These are phyloP conservation scores for Ctenoplectra terminalis DNA, from an alignment of 1,140 invertebrate species.

Conservation along the genomic window DNA sequence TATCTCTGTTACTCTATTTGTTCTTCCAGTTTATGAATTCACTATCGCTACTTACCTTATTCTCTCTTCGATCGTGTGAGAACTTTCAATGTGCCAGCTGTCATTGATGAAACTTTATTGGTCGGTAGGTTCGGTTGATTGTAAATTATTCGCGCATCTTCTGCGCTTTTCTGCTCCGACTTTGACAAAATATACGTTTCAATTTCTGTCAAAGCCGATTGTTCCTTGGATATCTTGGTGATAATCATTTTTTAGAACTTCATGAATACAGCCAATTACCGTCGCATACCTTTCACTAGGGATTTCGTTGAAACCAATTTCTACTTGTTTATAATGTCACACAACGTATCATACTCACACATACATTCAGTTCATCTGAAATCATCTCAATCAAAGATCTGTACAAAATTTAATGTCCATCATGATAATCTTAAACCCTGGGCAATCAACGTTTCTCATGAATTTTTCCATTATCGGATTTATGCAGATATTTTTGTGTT, in stretches of 20 bases:
- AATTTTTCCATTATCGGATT: constrained; percentile 1
- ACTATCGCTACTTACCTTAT: constrained; percentile 24
- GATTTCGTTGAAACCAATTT: not conserved
- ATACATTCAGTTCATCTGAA: constrained; percentile 30
- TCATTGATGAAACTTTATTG: constrained; percentile 50
- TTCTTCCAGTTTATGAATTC: constrained; percentile 10
- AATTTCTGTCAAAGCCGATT: constrained; percentile 9
- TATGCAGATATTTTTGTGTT: not conserved
- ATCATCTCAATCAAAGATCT: not conserved
- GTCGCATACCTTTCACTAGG: not conserved
- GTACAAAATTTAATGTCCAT: constrained; percentile 26
- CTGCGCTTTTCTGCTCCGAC: not conserved
- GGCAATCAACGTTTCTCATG: constrained; percentile 68
- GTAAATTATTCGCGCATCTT: constrained; percentile 36
- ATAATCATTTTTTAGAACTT: constrained; percentile 5
- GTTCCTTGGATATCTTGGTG: constrained; percentile 9
- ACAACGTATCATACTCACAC: constrained; percentile 48
- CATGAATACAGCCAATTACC: constrained; percentile 7
- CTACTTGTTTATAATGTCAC: constrained; percentile 39
- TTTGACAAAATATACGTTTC: constrained; percentile 13
- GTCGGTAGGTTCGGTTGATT: constrained; percentile 18
- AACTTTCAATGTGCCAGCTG: constrained; percentile 56
- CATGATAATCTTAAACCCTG: constrained; percentile 74
- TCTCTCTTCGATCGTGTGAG: constrained; percentile 52
- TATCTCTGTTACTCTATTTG: constrained; percentile 9